Evolutionary conservation across 2,113 vertebrate species (phyloP).

Genomic region (Galbula dea): DNA sequence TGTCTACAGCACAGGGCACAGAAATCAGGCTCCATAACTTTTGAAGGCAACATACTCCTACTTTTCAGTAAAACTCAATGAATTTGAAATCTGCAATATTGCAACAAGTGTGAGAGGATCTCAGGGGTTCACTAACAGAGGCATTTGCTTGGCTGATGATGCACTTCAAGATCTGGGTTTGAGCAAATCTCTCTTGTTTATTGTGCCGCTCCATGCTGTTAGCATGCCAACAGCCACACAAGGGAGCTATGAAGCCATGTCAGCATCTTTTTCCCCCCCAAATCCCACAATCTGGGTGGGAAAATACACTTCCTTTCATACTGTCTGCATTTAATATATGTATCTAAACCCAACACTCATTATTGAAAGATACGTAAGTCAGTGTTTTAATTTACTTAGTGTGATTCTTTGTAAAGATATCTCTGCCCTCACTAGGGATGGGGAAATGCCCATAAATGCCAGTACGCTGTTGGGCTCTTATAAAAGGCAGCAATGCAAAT

Average conservation of each 20-base stretch:
- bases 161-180: not conserved
- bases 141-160: not conserved
- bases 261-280: not conserved
- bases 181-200: not conserved
- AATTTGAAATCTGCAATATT: not conserved
- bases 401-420: not conserved
- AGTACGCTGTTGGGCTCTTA: not conserved
- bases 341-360: not conserved
- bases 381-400: not conserved
- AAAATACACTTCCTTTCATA: not conserved
- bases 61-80: not conserved
- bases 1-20: conserved; percentile 15
- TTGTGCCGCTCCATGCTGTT: not conserved
- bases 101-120: not conserved
- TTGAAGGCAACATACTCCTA: conserved; percentile 28
- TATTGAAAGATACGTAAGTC: not conserved
- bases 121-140: not conserved
- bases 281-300: not conserved
- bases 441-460: not conserved
- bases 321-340: not conserved
- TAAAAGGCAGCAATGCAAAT: not conserved
- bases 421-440: not conserved
- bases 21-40: not conserved
- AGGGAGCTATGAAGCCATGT: not conserved
- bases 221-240: not conserved